Evolutionary conservation across 2,888 invertebrate genomes (phyloP).

Genomic region (Hypercompe scribonia): DNA sequence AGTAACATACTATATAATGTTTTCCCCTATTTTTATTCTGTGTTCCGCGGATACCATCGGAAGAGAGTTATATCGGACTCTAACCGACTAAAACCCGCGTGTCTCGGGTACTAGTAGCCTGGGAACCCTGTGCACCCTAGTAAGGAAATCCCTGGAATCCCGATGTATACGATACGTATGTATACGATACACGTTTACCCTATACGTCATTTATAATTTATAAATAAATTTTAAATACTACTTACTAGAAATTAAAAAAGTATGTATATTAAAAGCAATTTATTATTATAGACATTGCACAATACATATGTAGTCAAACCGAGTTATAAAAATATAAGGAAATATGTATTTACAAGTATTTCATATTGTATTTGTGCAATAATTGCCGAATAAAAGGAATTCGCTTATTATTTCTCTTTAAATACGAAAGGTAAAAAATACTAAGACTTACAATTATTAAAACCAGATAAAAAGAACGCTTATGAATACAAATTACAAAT

Average conservation of each 20-base stretch:
- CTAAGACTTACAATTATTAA: slow-evolving; percentile 40
- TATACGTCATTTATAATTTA: too few species aligned
- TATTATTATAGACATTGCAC: slow-evolving; percentile 65
- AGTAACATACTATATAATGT: too few species aligned
- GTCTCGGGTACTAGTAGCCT: too few species aligned
- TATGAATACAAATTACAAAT: slow-evolving; percentile 40
- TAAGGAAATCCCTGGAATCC: too few species aligned
- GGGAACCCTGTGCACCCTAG: too few species aligned
- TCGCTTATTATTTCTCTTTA: slow-evolving; percentile 34
- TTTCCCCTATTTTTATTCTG: too few species aligned
- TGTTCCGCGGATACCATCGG: too few species aligned
- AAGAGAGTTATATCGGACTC: too few species aligned
- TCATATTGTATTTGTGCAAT: slow-evolving; percentile 62
- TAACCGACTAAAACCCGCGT: too few species aligned
- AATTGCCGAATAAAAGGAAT: slow-evolving; percentile 45
- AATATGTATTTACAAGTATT: slow-evolving; percentile 58
- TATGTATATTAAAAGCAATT: slow-evolving; percentile 63
- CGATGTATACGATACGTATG: too few species aligned
- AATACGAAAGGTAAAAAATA: slow-evolving; percentile 47
- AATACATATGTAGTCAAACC: slow-evolving; percentile 48
- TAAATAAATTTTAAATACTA: too few species aligned
- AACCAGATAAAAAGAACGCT: slow-evolving; percentile 42
- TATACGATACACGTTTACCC: too few species aligned
- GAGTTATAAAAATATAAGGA: slow-evolving; percentile 68
- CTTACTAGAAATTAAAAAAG: neutral